These are phyloP conservation scores for Sipha flava DNA, from an alignment of 1,140 invertebrate species.

Conservation along the genomic window DNA sequence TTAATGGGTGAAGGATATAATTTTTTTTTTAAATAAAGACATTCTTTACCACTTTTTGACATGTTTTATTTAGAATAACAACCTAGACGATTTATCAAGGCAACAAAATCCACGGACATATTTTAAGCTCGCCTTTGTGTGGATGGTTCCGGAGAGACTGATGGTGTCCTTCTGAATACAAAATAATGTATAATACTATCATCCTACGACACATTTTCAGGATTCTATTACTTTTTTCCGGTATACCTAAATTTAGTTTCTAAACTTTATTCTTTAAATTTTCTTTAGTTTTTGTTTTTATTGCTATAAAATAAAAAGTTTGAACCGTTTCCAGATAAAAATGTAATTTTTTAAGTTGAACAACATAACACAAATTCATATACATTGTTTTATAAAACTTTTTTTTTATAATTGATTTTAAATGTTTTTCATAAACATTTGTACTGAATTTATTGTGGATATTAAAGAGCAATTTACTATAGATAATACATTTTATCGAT, in stretches of 20 bases:
- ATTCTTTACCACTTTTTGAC: neutral
- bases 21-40: neutral
- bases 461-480: too few relatives aligned
- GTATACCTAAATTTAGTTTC: constrained; percentile 2
- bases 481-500: too few relatives aligned
- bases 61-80: neutral
- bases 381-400: neutral
- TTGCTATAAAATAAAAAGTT: neutral
- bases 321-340: neutral
- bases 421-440: too few relatives aligned
- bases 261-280: neutral
- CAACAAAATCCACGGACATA: neutral
- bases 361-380: neutral
- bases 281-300: constrained; percentile 4
- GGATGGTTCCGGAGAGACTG: neutral
- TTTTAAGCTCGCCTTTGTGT: neutral
- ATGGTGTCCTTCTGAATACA: neutral
- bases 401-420: neutral
- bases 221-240: neutral
- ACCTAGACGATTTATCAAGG: neutral
- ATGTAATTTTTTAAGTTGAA: neutral
- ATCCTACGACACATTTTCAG: neutral
- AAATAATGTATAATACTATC: neutral
- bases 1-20: neutral
- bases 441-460: too few relatives aligned